phyloP scores from a whole-genome alignment of 1,140 invertebrate species.

The Achatina immaculata region DNA sequence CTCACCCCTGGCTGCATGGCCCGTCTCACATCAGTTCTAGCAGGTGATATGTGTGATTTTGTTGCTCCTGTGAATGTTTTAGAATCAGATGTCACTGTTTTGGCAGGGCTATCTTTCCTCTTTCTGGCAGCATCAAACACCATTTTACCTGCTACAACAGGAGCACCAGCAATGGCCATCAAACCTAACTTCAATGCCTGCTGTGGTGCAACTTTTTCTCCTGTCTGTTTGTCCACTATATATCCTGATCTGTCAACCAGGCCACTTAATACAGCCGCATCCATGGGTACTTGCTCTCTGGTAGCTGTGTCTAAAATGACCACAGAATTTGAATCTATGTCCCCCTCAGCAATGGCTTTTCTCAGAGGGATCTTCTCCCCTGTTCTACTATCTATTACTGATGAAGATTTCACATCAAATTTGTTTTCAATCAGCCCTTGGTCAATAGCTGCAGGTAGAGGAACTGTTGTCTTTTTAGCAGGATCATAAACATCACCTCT shows the following conservation, averaged over 20 bases:
- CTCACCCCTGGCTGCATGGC: not conserved
- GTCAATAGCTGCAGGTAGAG: constrained; percentile 81
- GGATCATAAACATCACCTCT: constrained; percentile 82
- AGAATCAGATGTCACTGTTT: not conserved
- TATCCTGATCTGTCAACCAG: constrained; percentile 61
- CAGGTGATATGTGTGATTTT: not conserved
- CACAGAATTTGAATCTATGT: constrained; percentile 48
- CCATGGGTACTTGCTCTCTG: constrained; percentile 59
- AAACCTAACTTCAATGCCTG: constrained; percentile 90
- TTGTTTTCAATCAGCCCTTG: constrained; percentile 70
- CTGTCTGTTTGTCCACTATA: constrained; percentile 57
- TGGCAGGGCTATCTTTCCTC: constrained; percentile 32
- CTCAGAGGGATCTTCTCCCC: constrained; percentile 57
- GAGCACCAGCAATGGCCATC: constrained; percentile 64
- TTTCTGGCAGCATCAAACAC: constrained; percentile 62
- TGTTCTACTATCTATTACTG: constrained; percentile 56
- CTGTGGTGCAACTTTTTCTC: constrained; percentile 74
- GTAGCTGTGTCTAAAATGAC: constrained; percentile 55
- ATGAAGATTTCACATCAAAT: constrained; percentile 52
- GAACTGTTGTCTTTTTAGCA: constrained; percentile 76
- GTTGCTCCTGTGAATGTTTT: not conserved
- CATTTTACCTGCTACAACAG: constrained; percentile 63
- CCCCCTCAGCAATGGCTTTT: constrained; percentile 61
- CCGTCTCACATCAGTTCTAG: not conserved
- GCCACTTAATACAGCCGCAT: constrained; percentile 64